These are phyloP conservation scores for Enteromius unitaeniatus DNA, from an alignment of 2,797 vertebrate genomes.

Conservation along the genomic window DNA sequence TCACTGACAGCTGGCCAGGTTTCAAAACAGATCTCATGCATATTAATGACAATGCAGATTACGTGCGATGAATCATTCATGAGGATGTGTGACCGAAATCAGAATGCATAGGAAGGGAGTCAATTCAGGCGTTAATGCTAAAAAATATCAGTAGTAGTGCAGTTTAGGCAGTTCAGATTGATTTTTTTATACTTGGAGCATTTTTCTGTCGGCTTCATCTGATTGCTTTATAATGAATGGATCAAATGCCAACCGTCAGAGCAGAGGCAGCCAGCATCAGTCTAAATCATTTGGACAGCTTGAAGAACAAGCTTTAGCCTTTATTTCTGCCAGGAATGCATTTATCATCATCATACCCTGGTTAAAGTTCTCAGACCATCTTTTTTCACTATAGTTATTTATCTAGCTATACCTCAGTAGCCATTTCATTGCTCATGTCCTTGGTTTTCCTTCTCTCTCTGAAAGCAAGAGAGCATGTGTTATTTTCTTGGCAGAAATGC, in stretches of 20 bases:
- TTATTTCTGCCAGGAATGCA: slow-evolving; percentile 56
- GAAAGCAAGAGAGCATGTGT: slow-evolving; percentile 59
- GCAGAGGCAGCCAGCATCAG: slow-evolving; percentile 35
- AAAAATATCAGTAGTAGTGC: slow-evolving; percentile 54
- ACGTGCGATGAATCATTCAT: slow-evolving; percentile 56
- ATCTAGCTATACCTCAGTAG: not conserved
- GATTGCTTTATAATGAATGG: slow-evolving; percentile 56
- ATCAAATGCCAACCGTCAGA: slow-evolving; percentile 49
- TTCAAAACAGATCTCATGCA: slow-evolving; percentile 60
- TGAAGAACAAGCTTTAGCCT: slow-evolving; percentile 36
- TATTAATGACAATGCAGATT: slow-evolving; percentile 64
- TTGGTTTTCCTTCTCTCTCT: not conserved
- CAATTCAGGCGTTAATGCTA: slow-evolving; percentile 1
- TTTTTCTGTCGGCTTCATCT: slow-evolving; percentile 47
- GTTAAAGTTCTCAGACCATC: slow-evolving; percentile 2
- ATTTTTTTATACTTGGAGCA: slow-evolving; percentile 27
- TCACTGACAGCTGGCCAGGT: slow-evolving; percentile 62
- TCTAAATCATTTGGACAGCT: slow-evolving; percentile 53
- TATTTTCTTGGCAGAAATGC: slow-evolving; percentile 96
- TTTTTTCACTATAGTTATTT: not conserved
- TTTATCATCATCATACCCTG: slow-evolving; percentile 55
- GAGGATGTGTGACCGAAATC: slow-evolving; percentile 53
- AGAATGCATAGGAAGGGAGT: slow-evolving; percentile 54
- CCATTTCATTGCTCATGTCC: not conserved
- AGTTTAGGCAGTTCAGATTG: slow-evolving; percentile 43